Evolutionary conservation across 2,888 invertebrate species (phyloP), one percentile per base, ranked within the genome.

Genomic region (Patella ulyssiponensis): DNA sequence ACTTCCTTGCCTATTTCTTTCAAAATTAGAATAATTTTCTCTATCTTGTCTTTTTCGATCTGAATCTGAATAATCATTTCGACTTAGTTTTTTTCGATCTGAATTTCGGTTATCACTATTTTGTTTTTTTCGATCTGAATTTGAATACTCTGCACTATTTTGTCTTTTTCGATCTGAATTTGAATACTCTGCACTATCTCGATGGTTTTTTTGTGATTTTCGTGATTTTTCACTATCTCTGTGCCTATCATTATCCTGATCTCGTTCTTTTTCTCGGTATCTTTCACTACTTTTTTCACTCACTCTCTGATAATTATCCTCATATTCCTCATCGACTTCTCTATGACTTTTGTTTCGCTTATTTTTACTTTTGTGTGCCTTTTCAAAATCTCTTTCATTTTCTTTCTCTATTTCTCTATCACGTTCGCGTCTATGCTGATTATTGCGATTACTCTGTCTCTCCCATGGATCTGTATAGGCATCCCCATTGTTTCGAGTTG

Each of bases 271-370:
- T 52, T 81, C 81, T 74, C 80, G 79, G 27, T 78, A 58, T 74
- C 81, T 79, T 74, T 77, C n/a, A 17, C 80, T 72, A 23, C 76
- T 77, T 75, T 77, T 78, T 54, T 80, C 79, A 52, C 79, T 73
- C 53, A 79, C 80, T 52, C 77, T 74, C 17, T 79, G 73, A 20
- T 79, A 53, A 14, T 69, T 69, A 58, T 79, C 79, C 53, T 76
- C 72, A 14, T 74, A 17, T n/a, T 81, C 80, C 23, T 79, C 73
- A 7, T 79, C 81, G 7, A 76, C 51, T 71, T 58, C 54, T 11
- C 73, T 78, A 17, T 56, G 56, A 33, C 52, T 33, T 17, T 71
- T 52, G 27, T 76, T 75, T 54, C 74, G 74, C 52, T 72, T 76
- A 20, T 54, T 74, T 20, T 71, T 58, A 23, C 69, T 75, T 51